phyloP scores from a whole-genome alignment of 2,113 vertebrate species.

The Stegostoma tigrinum region DNA sequence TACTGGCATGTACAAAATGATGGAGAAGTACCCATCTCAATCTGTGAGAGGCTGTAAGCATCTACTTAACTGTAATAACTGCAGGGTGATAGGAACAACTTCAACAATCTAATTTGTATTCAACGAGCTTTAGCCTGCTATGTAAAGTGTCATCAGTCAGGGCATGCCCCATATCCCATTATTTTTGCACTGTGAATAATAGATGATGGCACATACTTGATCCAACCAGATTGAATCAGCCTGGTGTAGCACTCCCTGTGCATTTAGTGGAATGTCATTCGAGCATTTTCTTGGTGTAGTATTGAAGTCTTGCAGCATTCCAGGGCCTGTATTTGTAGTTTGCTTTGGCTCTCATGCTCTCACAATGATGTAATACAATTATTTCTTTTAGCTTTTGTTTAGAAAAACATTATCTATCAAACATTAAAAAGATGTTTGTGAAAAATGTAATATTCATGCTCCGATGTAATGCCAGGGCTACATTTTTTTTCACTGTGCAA shows the following conservation, averaged over 20 bases:
- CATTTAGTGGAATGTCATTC: neutral
- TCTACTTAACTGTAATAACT: neutral
- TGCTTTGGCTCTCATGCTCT: neutral
- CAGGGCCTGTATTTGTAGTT: neutral
- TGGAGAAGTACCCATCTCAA: neutral
- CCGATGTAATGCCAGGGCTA: neutral
- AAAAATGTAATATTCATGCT: neutral
- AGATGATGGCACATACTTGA: neutral
- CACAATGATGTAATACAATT: neutral
- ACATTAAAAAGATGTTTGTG: neutral
- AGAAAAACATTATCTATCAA: neutral
- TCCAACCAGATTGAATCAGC: neutral
- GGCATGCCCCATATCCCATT: neutral
- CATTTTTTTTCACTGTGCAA: neutral
- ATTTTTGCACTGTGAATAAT: constrained; percentile 14
- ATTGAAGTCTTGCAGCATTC: neutral
- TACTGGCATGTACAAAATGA: neutral
- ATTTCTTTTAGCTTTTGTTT: neutral
- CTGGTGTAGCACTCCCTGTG: neutral
- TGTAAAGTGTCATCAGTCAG: neutral
- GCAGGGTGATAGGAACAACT: neutral
- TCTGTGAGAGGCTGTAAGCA: neutral
- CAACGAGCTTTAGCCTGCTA: neutral
- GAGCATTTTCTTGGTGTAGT: neutral
- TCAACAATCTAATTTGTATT: neutral